phyloP scores from a whole-genome alignment of 1,140 invertebrate genomes.

The Mylabris phalerata region DNA sequence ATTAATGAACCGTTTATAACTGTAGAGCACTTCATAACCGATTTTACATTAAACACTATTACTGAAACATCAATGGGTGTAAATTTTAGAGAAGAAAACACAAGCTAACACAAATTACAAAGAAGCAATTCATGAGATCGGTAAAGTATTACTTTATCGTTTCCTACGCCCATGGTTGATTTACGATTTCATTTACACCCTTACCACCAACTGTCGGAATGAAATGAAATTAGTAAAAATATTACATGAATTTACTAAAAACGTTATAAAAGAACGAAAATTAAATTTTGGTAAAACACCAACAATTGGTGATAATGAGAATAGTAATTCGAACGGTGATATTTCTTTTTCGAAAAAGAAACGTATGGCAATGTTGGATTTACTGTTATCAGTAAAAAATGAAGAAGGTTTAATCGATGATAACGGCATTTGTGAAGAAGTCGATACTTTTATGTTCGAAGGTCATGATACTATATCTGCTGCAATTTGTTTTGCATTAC shows the following conservation, averaged over 20 bases:
- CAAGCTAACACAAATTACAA: constrained; percentile 55
- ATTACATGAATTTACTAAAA: constrained; percentile 10
- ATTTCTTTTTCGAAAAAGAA: constrained; percentile 40
- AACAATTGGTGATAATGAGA: not conserved
- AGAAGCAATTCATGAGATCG: constrained; percentile 44
- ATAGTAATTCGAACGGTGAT: not conserved
- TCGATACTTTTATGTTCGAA: no score
- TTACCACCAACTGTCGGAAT: constrained; percentile 35
- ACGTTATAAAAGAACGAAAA: constrained; percentile 10
- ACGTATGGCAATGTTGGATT: constrained; percentile 65
- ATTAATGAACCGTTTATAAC: not conserved
- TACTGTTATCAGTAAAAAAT: no score
- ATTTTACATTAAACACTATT: constrained; percentile 16
- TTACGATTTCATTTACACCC: constrained; percentile 45
- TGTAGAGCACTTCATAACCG: constrained; percentile 5
- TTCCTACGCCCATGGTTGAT: constrained; percentile 54
- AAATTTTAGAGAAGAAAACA: constrained; percentile 53
- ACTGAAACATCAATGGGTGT: constrained; percentile 77
- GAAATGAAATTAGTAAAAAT: constrained; percentile 22
- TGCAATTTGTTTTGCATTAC: no score
- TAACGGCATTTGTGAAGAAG: no score
- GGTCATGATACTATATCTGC: no score
- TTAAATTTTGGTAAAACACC: no score
- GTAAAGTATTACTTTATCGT: constrained; percentile 43
- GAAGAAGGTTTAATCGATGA: no score